Evolutionary conservation across 2,888 invertebrate genomes (phyloP).

Genomic region (Cephus runcator): DNA sequence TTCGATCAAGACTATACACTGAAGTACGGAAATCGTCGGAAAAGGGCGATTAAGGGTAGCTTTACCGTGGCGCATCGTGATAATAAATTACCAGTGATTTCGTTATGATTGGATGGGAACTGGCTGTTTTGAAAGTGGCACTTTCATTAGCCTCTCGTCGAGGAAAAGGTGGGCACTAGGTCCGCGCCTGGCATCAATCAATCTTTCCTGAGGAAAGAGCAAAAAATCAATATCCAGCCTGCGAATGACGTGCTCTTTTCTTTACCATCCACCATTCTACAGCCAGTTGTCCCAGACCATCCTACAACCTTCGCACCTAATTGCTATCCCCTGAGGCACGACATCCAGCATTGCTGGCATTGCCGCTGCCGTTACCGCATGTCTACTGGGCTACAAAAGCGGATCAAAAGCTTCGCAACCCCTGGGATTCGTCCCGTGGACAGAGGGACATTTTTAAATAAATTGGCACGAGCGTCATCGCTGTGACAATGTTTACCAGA

Average conservation of each 20-base stretch:
- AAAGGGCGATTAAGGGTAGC: neutral
- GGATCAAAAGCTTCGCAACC: neutral
- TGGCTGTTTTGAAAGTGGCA: constrained; percentile 11
- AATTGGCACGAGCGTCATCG: neutral
- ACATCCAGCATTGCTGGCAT: neutral
- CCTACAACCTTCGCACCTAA: constrained; percentile 15
- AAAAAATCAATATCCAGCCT: constrained; percentile 17
- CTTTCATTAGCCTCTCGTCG: constrained; percentile 4
- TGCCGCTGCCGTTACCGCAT: neutral
- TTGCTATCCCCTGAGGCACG: constrained; percentile 11
- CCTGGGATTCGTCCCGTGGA: neutral
- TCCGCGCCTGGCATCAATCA: constrained; percentile 12
- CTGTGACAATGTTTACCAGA: neutral
- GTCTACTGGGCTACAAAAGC: neutral
- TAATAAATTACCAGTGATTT: neutral
- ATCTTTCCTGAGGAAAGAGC: constrained; percentile 11
- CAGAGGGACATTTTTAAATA: neutral
- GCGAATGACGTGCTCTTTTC: constrained; percentile 10
- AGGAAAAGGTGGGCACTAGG: neutral
- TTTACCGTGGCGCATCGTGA: neutral
- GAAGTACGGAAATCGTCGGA: neutral
- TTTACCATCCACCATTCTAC: constrained; percentile 6
- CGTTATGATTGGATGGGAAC: constrained; percentile 2
- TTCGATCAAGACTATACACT: neutral
- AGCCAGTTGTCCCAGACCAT: constrained; percentile 16